Base-by-base conservation (phyloP, 2,888 invertebrate species). In the Stramonita haemastoma region DNA sequence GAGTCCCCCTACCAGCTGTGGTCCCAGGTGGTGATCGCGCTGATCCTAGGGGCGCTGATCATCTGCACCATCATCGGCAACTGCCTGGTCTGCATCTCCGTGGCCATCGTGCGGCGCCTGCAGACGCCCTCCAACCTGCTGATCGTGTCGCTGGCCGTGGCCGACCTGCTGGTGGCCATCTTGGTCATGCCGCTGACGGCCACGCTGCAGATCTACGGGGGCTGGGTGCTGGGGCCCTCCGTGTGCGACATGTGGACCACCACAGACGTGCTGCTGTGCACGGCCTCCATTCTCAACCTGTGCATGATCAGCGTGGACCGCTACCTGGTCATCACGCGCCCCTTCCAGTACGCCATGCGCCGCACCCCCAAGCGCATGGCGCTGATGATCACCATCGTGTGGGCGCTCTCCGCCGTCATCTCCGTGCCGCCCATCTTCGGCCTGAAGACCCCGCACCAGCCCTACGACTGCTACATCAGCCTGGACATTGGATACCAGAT, bases 401-500 rank as follows among this genome's bases (percentile, higher is more conserved):
- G 99, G 99, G 97, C 98, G 94, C 97, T 98, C 85, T 98, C 99
- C 13, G 98, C 98, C 22, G 98, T 98, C 95, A 98, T 99, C 95
- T 98, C 98, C 92, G 97, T 99, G 90, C 98, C 99, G 19, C 99
- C 99, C 13, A 91, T 96, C 60, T 95, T 96, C 87, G 96, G 96
- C 70, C 95, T 96, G 96, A 94, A 94, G 86, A 90, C 92, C 11
- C 92, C 92, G 87, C 93, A 93, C 60, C 90, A 96, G 32, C 90
- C 92, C 19, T 96, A 96, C 88, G 90, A 92, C 73, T 99, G 99
- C 96, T 97, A 97, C 90, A 99, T 99, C 89, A 98, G 98, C 93
- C 98, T 99, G 96, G 98, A 98, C 95, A 98, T 98, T 95, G 98
- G 98, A 92, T 99, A 99, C 96, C 99, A 99, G 96, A 98, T 99